Percentiles rank a stretch among this genome's conserved stretches.
Conservation (phyloP, 2,797 vertebrate species). For the Enteromius trimaculatus region DNA sequence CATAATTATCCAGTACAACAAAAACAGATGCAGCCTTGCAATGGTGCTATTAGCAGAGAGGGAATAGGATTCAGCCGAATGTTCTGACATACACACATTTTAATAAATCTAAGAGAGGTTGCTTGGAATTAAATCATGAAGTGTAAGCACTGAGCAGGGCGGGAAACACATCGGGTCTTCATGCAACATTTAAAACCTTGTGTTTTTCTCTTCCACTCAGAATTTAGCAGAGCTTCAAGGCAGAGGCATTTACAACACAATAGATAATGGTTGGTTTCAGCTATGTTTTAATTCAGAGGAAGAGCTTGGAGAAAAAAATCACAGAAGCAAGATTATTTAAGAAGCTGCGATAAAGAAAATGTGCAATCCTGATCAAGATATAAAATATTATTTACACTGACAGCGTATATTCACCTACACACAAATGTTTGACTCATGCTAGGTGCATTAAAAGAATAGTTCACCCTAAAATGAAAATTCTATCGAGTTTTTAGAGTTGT, state of each 20-base stretch:
- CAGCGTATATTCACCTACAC: not conserved
- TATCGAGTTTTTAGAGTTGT: too few species aligned
- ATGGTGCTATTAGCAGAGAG: constrained; percentile 14
- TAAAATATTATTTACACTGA: not conserved
- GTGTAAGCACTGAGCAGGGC: not conserved
- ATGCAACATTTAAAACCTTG: constrained; percentile 50
- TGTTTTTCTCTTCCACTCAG: not conserved
- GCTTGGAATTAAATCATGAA: constrained; percentile 19
- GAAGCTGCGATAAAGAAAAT: not conserved
- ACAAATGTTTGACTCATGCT: constrained; percentile 9
- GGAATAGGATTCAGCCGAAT: constrained; percentile 13
- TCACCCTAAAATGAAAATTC: too few species aligned
- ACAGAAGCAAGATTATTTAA: not conserved
- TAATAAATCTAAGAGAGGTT: constrained; percentile 24
- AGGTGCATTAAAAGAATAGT: not conserved
- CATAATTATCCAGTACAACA: constrained; percentile 36
- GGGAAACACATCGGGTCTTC: constrained; percentile 6
- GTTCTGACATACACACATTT: constrained; percentile 26
- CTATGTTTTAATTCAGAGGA: not conserved
- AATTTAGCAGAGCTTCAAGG: constrained; percentile 5
- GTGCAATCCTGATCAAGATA: not conserved
- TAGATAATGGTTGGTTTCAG: not conserved
- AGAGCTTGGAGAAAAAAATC: not conserved
- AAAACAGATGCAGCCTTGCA: constrained; percentile 42
- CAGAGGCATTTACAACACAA: not conserved